Evolutionary conservation across 2,113 vertebrate species (phyloP).

Genomic region (Marmota flaviventris): DNA sequence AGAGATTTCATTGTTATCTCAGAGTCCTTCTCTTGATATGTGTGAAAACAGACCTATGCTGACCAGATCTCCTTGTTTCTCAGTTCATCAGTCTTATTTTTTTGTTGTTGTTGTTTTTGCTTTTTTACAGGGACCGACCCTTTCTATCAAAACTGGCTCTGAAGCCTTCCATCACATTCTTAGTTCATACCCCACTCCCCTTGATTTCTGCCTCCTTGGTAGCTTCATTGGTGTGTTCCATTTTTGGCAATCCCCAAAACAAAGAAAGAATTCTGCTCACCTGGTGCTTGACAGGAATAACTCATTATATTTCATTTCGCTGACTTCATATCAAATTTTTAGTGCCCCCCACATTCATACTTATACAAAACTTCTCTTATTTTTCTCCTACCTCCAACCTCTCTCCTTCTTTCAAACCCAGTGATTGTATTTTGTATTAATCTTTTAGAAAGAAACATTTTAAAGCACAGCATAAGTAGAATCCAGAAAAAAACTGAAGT

Average conservation of each 20-base stretch:
- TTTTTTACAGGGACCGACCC: neutral
- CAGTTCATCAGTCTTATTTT: neutral
- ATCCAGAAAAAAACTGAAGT: constrained; percentile 59
- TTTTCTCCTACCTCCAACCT: neutral
- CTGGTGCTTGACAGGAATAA: constrained; percentile 52
- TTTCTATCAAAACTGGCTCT: neutral
- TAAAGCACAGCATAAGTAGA: neutral
- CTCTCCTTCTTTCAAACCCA: constrained; percentile 1
- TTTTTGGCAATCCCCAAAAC: constrained; percentile 35
- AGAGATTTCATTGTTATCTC: neutral
- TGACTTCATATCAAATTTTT: constrained; percentile 33
- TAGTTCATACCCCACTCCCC: neutral
- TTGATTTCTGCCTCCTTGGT: constrained; percentile 1
- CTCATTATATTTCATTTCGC: constrained; percentile 55
- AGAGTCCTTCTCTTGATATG: neutral
- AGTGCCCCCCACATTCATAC: neutral
- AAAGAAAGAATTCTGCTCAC: constrained; percentile 61
- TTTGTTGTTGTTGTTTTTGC: neutral
- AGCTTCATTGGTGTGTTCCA: constrained; percentile 27
- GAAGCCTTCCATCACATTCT: neutral
- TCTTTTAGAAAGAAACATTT: constrained; percentile 54
- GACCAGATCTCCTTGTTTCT: neutral
- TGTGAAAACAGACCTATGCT: neutral
- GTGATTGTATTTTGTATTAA: constrained; percentile 32
- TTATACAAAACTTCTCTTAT: neutral